Evolutionary conservation across 2,888 invertebrate species (phyloP).

Genomic region (Seira musarum): DNA sequence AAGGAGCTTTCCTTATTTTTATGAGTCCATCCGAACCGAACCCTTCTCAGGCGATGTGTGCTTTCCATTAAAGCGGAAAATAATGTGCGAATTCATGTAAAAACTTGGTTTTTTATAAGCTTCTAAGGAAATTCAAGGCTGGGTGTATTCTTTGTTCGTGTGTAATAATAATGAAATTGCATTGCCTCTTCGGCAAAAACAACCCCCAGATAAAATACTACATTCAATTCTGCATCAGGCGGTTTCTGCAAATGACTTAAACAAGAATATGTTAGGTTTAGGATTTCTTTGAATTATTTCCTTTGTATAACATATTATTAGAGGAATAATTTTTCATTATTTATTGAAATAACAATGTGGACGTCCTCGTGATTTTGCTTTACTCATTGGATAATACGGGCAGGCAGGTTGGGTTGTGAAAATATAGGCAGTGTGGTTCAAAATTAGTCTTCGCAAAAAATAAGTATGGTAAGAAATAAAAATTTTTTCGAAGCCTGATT

Average conservation of each 20-base stretch:
- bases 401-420: too few species aligned
- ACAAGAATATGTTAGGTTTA: too few species aligned
- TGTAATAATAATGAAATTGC: background rate
- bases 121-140: too few species aligned
- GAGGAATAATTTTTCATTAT: background rate
- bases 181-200: background rate
- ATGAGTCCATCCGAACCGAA: background rate
- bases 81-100: background rate
- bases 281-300: too few species aligned
- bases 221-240: too few species aligned
- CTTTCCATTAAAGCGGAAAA: background rate
- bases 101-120: too few species aligned
- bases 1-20: background rate
- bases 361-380: background rate
- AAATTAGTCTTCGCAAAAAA: too few species aligned
- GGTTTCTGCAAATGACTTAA: too few species aligned
- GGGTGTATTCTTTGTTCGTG: background rate
- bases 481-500: too few species aligned
- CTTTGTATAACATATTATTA: background rate
- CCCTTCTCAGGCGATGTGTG: background rate
- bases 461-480: too few species aligned
- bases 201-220: background rate
- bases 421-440: too few species aligned
- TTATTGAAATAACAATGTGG: background rate
- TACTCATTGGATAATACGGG: too few species aligned